Percentiles rank a stretch among this genome's conserved stretches.
Conservation (phyloP, 2,797 vertebrate species). For the Myotis myotis region DNA sequence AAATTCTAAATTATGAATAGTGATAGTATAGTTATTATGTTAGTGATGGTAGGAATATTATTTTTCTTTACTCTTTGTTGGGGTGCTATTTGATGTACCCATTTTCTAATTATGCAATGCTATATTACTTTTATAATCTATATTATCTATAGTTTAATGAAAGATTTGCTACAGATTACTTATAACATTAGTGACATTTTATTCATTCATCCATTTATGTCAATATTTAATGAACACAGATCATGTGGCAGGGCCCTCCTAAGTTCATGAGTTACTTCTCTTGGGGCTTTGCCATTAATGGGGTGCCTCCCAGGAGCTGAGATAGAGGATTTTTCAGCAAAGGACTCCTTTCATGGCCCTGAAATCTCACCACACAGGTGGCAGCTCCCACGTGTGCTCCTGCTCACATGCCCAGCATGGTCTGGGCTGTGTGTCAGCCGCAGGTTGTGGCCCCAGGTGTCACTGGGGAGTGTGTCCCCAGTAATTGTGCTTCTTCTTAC, state of each 20-base stretch:
- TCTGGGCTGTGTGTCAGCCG: neutral
- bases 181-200: neutral
- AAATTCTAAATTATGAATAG: neutral
- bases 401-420: neutral
- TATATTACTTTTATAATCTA: neutral
- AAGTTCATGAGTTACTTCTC: neutral
- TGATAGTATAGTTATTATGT: neutral
- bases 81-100: neutral
- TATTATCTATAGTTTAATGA: neutral
- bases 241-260: neutral
- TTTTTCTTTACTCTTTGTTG: neutral
- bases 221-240: neutral
- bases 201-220: neutral
- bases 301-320: neutral
- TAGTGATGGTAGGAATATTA: neutral
- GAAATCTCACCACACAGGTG: neutral
- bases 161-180: neutral
- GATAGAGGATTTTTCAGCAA: neutral
- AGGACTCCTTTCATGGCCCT: neutral
- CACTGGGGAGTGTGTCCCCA: neutral
- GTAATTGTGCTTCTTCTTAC: neutral
- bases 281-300: neutral
- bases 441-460: neutral
- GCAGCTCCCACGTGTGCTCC: neutral
- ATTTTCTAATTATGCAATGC: neutral